Evolutionary conservation across 2,113 vertebrate species (phyloP).

Genomic region (Vulpes lagopus): DNA sequence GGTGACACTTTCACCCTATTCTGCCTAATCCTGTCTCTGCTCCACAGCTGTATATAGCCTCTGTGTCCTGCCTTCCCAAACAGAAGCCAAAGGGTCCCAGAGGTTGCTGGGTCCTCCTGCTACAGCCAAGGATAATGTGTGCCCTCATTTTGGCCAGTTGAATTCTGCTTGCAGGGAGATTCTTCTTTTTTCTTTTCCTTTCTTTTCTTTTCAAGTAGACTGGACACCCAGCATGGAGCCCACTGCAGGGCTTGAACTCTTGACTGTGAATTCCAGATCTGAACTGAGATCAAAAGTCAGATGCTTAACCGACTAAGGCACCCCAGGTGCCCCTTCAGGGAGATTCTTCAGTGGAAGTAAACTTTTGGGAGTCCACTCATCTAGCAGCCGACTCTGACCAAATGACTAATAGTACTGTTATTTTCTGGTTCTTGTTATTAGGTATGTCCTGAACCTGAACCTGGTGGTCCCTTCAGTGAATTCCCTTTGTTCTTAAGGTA

Average conservation of each 20-base stretch:
- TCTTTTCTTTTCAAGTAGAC: too few relatives aligned
- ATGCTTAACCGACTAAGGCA: too few relatives aligned
- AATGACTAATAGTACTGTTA: neutral
- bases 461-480: neutral
- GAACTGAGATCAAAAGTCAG: too few relatives aligned
- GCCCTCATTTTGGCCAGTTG: neutral
- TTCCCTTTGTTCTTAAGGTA: neutral
- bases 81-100: neutral
- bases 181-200: too few relatives aligned
- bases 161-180: neutral
- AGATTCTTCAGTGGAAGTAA: neutral
- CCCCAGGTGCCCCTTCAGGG: too few relatives aligned
- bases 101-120: neutral
- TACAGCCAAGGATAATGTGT: neutral
- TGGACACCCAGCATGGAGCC: too few relatives aligned
- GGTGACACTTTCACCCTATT: neutral
- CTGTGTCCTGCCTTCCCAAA: neutral
- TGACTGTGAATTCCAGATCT: too few relatives aligned
- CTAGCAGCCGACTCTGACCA: neutral
- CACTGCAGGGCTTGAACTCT: too few relatives aligned
- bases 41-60: neutral
- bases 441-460: neutral
- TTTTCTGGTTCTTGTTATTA: constrained; percentile 1
- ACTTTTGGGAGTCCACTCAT: neutral
- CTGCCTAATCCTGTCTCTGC: neutral